Percentiles rank a stretch among this genome's conserved stretches.
phyloP scores from a whole-genome alignment of 2,888 invertebrate genomes.

The Vannuccia rotundouncinata region DNA sequence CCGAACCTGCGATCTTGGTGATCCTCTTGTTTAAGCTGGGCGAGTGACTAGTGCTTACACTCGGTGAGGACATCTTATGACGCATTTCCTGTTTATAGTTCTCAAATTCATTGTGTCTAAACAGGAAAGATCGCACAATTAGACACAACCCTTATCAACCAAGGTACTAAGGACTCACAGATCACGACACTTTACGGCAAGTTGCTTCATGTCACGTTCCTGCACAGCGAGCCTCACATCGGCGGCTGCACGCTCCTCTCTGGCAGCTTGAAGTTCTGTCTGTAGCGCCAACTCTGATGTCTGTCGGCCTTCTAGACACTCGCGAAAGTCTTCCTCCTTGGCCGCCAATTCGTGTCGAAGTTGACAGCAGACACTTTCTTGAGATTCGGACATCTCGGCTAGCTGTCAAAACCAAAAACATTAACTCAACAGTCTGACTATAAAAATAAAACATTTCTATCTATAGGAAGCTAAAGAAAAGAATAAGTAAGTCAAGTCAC shows the following conservation, averaged over 20 bases:
- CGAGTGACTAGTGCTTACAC: background rate
- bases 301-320: background rate
- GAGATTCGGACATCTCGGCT: background rate
- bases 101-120: constrained; percentile 3
- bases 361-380: background rate
- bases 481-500: no score
- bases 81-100: constrained; percentile 3
- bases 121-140: no score
- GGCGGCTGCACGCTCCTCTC: background rate
- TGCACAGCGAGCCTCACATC: constrained; percentile 1
- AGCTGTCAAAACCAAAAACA: no score
- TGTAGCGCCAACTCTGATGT: background rate
- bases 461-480: no score
- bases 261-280: background rate
- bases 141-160: background rate
- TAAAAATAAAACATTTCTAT: no score
- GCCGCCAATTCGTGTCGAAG: background rate
- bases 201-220: background rate
- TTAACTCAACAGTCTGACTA: no score
- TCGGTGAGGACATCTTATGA: background rate
- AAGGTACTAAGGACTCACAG: background rate
- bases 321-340: background rate
- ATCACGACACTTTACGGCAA: background rate
- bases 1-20: background rate
- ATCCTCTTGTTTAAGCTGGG: background rate